phyloP scores from a whole-genome alignment of 2,888 invertebrate species.

The Cylloceria caligata region DNA sequence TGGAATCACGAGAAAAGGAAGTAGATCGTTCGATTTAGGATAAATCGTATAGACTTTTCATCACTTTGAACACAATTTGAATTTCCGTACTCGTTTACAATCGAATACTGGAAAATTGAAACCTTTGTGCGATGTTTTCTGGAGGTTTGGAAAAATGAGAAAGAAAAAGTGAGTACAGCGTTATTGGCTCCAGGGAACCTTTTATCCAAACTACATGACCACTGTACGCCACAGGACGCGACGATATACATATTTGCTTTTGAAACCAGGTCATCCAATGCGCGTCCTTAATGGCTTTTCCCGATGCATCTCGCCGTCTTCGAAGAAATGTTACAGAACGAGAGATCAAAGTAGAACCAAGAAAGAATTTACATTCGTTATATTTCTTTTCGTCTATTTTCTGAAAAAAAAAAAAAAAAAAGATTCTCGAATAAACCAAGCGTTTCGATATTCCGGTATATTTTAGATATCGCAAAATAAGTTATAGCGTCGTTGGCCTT shows the following conservation, averaged over 20 bases:
- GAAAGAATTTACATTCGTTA: slow-evolving; percentile 28
- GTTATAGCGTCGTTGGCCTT: background rate
- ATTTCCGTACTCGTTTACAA: slow-evolving; percentile 14
- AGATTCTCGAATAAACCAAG: background rate
- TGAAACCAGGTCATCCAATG: slow-evolving; percentile 56
- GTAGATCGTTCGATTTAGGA: background rate
- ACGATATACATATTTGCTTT: slow-evolving; percentile 34
- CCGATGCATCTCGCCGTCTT: slow-evolving; percentile 43
- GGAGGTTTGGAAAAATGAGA: background rate
- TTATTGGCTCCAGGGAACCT: slow-evolving; percentile 40
- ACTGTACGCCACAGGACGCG: background rate
- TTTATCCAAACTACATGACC: slow-evolving; percentile 33
- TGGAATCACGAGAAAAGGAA: background rate
- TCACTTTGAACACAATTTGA: background rate
- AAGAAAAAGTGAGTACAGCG: slow-evolving; percentile 27
- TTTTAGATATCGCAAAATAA: background rate
- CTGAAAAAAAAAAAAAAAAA: too few relatives aligned
- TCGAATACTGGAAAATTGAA: background rate
- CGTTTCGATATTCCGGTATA: background rate
- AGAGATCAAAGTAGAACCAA: slow-evolving; percentile 35
- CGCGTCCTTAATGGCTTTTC: slow-evolving; percentile 49
- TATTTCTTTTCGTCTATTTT: background rate
- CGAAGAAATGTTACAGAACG: slow-evolving; percentile 18
- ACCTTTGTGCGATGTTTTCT: slow-evolving; percentile 6
- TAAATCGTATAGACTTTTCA: background rate